Base-by-base conservation (phyloP, 2,888 invertebrate genomes). In the Aleiodes testaceus region DNA sequence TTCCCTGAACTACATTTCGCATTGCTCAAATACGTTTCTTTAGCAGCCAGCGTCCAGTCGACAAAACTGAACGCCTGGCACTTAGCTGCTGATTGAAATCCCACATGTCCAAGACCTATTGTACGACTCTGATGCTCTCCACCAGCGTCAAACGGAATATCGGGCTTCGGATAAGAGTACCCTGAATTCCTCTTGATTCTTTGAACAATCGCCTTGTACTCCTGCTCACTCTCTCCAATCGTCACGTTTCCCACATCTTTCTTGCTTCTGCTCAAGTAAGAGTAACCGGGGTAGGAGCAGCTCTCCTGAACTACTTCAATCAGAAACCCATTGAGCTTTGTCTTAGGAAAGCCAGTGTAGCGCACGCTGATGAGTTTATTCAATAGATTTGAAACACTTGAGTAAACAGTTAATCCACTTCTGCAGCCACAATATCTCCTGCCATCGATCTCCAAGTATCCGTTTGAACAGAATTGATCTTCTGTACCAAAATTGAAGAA, bases 341-440 rank as follows among this genome's bases (percentile, higher is more conserved):
- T 87, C 14, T 85, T 82, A 1, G 87, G 82, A 63, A 87, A 83
- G 3, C 89, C 90, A 1, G 83, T 78, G 76, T 88, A 89, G 72
- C 84, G 86, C 76, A 90, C 88, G 5, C 87, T 84, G 52, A 90
- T 78, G 0, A 86, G 78, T 80, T 91, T 91, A 0, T 87, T 83
- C 2, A 81, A 74, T 14, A n/a, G 49, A n/a, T 69, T 61, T 0
- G 87, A 82, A 0, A 75, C 72, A 16, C 42, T 53, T 4, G 75
- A 73, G 3, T 83, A 79, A 1, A 89, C 52, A 70, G 85, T 88
- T 9, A 87, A 75, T 1, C 88, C 88, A 2, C 88, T 89, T 65
- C 88, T 88, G 77, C 92, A 92, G 0, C 91, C 92, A 78, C 92
- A 92, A 63, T 90, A 87, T 12, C 88, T 85, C 78, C 89, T 89